Base-by-base conservation (phyloP, 1,140 invertebrate genomes). In the Octopus bimaculoides region DNA sequence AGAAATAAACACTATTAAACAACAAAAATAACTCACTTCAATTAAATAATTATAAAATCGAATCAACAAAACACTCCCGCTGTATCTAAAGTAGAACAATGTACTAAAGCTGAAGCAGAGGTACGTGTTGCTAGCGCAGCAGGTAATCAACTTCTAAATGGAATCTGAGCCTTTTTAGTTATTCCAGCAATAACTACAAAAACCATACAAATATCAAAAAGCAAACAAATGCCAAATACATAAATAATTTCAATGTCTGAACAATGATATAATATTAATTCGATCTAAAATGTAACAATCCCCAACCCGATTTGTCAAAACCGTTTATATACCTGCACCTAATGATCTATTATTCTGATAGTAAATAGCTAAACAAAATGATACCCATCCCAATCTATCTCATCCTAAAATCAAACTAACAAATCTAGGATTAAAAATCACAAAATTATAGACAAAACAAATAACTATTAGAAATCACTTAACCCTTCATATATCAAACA, bases 111-210 rank as follows among this genome's bases (percentile, higher is more conserved):
- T 75, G 93, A 94, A 82, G 94, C 92, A 71, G 93, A 93, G 14
- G 93, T 94, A 71, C 93, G 93, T 69, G 93, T 93, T 3, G 93
- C 92, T 88, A 94, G 94, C 53, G 93, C 93, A 6, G 91, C 91
- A 0, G 93, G 94, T 56, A 94, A 88, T 87, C 93, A 94, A 82
- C 91, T 90, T 84, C 92, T 93, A 92, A 94, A 94, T 77, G 93
- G 93, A 91, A 94, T 91, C 90, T 94, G 93, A 86, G 93, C 93
- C 83, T 93, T 94, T 90, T 94, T 94, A 83, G 93, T 94, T 89
- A 94, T 91, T 77, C 91, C 88, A 5, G 91, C 92, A 10, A 88
- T 52, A 84, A 93, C 86, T 78, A 92, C 77, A 90, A 90, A 83
- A 84, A 86, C 85, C 78, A 85, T 86, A 89, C 85, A 85, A 86